phyloP scores from a whole-genome alignment of 1,140 invertebrate species.

The Choristoneura fumiferana region DNA sequence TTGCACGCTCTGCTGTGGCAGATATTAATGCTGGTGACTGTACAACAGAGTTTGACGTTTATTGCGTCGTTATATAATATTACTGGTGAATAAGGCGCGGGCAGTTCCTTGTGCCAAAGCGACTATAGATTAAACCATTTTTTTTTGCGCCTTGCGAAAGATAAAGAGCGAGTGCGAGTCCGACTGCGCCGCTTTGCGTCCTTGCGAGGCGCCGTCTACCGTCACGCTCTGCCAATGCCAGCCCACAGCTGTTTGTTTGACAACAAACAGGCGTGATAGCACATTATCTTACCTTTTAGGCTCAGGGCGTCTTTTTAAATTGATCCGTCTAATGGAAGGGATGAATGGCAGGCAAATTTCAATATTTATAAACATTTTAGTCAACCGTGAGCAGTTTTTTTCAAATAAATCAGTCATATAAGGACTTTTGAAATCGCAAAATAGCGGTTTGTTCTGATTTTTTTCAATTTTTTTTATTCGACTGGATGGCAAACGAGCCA shows the following conservation, averaged over 20 bases:
- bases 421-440: too few species aligned
- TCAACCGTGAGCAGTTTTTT: not conserved
- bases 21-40: too few species aligned
- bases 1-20: too few species aligned
- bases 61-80: conserved; percentile 30
- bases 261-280: conserved; percentile 36
- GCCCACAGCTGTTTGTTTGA: conserved; percentile 48
- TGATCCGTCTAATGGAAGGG: not conserved
- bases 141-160: conserved; percentile 26
- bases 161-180: conserved; percentile 29
- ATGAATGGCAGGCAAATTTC: not conserved
- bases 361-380: conserved; percentile 1
- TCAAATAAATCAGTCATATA: too few species aligned
- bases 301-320: not conserved
- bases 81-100: conserved; percentile 15
- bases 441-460: too few species aligned
- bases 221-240: conserved; percentile 41
- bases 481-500: too few species aligned
- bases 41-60: conserved; percentile 30
- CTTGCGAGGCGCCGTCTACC: conserved; percentile 37
- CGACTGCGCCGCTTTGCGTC: conserved; percentile 34
- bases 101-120: conserved; percentile 11
- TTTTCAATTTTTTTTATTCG: too few species aligned
- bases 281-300: conserved; percentile 5
- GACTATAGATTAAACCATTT: conserved; percentile 23